Evolutionary conservation across 1,140 invertebrate genomes (phyloP), one percentile per base, ranked within the genome.

Genomic region (Protaetia brevitarsis): DNA sequence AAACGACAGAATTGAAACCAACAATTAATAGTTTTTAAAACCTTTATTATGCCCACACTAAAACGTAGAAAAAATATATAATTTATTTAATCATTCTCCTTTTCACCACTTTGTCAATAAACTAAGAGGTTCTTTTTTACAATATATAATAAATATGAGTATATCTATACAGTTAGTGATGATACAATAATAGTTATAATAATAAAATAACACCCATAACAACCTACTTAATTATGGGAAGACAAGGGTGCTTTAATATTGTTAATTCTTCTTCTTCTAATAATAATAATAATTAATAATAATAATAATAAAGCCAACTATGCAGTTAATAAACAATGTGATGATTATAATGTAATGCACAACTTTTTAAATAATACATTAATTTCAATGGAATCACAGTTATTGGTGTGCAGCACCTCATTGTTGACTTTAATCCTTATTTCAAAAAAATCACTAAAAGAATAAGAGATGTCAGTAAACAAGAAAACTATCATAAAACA

Each of bases 21-120:
- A 31, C 3, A 3, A 4, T 28, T 59, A 6, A 13, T n/a, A n/a
- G n/a, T n/a, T 59, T 28, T 29, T 28, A 27, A 21, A 21, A 45
- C 16, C 41, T 45, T 45, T 45, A 45, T 45, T 45, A 45, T 21
- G 23, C 41, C 41, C 41, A 45, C 23, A 45, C 23, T 45, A 21
- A 45, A 45, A 45, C 23, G 41, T 45, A 45, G 16, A 45, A 45
- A 45, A 45, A 45, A 45, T 45, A 45, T 45, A 45, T 45, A 45
- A 45, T 45, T 23, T 45, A 10, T 45, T 19, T 45, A 19, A 45
- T 19, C n/a, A n/a, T 45, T 45, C 23, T 23, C 2, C 41, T 21
- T 19, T 19, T 16, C 41, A 45, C 27, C 27, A 59, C 11, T 4
- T 59, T 16, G 29, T 6, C 26, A n/a, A 57, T 27, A 29, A 29